Conservation (phyloP, 2,113 vertebrate genomes). For the Plectropomus leopardus region DNA sequence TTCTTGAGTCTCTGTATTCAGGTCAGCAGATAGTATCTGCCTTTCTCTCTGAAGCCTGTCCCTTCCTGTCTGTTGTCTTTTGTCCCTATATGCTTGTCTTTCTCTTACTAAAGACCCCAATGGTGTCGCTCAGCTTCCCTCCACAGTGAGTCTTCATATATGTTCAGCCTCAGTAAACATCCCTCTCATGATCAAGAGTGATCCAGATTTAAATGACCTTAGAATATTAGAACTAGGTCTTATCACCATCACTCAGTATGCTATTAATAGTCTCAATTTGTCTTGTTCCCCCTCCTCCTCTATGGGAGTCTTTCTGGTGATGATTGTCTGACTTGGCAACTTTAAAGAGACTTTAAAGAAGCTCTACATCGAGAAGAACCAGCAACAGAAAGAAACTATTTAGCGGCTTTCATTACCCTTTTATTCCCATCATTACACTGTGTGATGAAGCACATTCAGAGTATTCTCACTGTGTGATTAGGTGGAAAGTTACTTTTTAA, state of each 20-base stretch:
- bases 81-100: neutral
- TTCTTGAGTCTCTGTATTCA: slow-evolving; percentile 22
- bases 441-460: neutral
- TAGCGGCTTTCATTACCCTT: neutral
- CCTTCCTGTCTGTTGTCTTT: neutral
- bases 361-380: neutral
- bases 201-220: slow-evolving; percentile 24
- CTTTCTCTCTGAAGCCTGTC: neutral
- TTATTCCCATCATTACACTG: neutral
- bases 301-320: neutral
- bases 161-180: neutral
- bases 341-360: neutral
- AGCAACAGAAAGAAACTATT: neutral
- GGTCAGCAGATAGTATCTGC: slow-evolving; percentile 13
- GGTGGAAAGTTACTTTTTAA: neutral
- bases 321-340: slow-evolving; percentile 1
- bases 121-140: neutral
- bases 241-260: slow-evolving; percentile 2
- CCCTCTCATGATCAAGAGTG: neutral
- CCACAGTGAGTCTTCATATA: neutral
- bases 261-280: slow-evolving; percentile 25
- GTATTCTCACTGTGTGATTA: neutral
- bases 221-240: slow-evolving; percentile 3
- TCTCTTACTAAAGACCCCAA: neutral
- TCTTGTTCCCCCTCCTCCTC: slow-evolving; percentile 7